These are phyloP conservation scores for Apteryx owenii DNA, from an alignment of 2,113 vertebrate genomes.

Conservation along the genomic window DNA sequence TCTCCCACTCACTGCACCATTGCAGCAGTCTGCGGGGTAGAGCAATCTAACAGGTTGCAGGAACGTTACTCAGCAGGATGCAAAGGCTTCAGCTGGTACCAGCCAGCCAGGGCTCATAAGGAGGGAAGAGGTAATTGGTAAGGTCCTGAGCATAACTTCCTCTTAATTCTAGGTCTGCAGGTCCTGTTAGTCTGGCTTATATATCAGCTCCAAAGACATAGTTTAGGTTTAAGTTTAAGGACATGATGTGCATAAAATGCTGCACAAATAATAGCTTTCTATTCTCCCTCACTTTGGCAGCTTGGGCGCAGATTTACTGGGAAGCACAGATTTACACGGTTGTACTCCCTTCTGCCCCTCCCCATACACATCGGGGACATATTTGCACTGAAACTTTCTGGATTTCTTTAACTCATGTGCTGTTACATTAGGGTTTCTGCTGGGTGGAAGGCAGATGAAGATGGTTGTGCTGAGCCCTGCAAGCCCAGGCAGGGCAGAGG, in stretches of 20 bases:
- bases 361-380: neutral
- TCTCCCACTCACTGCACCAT: rapidly evolving
- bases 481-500: neutral
- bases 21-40: neutral
- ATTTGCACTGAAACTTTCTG: neutral
- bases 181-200: neutral
- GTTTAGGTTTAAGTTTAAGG: neutral
- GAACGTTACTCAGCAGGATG: rapidly evolving
- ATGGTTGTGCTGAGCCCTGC: neutral
- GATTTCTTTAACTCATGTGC: neutral
- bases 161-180: neutral
- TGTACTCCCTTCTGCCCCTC: neutral
- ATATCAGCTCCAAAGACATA: neutral
- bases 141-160: neutral
- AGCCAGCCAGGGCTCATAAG: neutral
- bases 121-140: neutral
- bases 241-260: neutral
- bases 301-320: neutral
- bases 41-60: neutral
- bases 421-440: neutral
- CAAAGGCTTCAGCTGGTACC: neutral
- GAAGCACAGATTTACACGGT: too few relatives aligned
- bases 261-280: neutral
- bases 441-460: neutral
- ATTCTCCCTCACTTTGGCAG: neutral